Evolutionary conservation across 37 sponge, comb jelly and placozoan species (phyloP).

Genomic region (Petrosia ficiformis): DNA sequence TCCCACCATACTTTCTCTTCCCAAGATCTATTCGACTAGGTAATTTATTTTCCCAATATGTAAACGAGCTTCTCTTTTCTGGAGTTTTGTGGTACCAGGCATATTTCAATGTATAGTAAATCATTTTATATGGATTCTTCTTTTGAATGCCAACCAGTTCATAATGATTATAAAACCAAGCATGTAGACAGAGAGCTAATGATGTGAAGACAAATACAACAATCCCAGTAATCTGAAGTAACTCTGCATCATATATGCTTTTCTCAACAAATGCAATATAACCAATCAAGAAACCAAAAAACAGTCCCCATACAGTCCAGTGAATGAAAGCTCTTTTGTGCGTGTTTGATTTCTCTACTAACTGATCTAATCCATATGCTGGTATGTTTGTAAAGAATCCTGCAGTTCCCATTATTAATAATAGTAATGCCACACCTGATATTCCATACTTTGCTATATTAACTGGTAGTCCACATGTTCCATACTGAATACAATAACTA

Average conservation of each 20-base stretch:
- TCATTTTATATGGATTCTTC: neutral
- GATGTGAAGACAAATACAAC: neutral
- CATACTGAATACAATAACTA: neutral
- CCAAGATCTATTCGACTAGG: neutral
- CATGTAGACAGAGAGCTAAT: neutral
- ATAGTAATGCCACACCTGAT: neutral
- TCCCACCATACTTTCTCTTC: neutral
- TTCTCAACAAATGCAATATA: neutral
- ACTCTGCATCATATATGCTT: neutral
- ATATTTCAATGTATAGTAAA: neutral
- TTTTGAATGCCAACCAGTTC: neutral
- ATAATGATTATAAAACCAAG: neutral
- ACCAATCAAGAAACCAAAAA: neutral
- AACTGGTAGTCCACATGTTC: neutral
- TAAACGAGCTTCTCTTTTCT: constrained; percentile 1
- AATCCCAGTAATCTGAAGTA: neutral
- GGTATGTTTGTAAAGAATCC: neutral
- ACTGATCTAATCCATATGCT: neutral
- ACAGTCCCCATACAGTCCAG: neutral
- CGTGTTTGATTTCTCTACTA: neutral
- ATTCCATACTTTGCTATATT: neutral
- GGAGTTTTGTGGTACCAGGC: constrained; percentile 1
- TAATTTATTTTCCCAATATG: constrained; percentile 4
- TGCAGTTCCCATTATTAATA: neutral
- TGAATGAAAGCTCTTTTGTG: neutral